phyloP scores from a whole-genome alignment of 2,888 invertebrate genomes.

The Apodemia mormo region DNA sequence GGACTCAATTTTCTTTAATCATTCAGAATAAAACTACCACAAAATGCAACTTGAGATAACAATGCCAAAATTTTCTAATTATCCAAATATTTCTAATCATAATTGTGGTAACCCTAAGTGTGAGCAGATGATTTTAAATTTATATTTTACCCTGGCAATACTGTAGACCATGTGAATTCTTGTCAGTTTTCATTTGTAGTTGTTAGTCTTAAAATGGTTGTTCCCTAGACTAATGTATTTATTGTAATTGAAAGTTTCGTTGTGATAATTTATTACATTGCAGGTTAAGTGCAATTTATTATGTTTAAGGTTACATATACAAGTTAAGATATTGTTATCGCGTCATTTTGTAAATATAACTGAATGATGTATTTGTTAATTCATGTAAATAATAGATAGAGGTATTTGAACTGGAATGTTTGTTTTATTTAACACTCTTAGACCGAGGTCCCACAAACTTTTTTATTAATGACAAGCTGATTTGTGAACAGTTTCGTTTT shows the following conservation, averaged over 20 bases:
- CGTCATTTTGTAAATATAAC: slow-evolving; percentile 68
- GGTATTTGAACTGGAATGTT: slow-evolving; percentile 51
- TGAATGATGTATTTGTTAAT: slow-evolving; percentile 69
- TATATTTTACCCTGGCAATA: neutral
- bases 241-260: slow-evolving; percentile 11
- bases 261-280: slow-evolving; percentile 27
- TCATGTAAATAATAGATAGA: slow-evolving; percentile 79
- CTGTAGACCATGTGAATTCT: neutral
- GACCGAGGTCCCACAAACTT: no score
- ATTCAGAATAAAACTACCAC: no score
- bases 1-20: no score
- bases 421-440: slow-evolving; percentile 40
- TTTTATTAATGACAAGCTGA: no score
- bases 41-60: no score
- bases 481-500: no score
- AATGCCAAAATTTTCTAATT: no score
- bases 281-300: slow-evolving; percentile 36
- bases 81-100: neutral
- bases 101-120: neutral
- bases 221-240: slow-evolving; percentile 6
- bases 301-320: slow-evolving; percentile 40
- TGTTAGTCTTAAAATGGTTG: slow-evolving; percentile 14
- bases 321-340: slow-evolving; percentile 63
- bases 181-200: slow-evolving; percentile 5
- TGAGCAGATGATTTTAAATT: neutral